Base-by-base conservation (phyloP, 2,888 invertebrate genomes). In the Acleris holmiana region DNA sequence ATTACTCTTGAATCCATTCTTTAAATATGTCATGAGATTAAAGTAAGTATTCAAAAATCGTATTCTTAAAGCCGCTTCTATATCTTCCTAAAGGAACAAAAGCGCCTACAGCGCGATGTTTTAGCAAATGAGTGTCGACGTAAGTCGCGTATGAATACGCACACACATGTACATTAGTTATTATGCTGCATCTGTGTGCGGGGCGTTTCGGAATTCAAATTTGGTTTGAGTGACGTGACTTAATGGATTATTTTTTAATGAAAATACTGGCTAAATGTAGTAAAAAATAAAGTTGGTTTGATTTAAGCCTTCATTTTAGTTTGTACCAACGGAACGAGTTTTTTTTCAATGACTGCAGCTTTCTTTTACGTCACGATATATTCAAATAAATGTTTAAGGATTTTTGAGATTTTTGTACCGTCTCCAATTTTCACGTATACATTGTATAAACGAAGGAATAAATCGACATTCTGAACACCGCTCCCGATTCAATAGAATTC, bases 91-190 rank as follows among this genome's bases (percentile, higher is more conserved):
- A 29, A 48, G 40, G 48, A 54, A 41, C 41, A 21, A 58, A 17
- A 25, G 71, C 75, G 72, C 73, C 73, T 78, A 80, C 73, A 74
- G 75, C 73, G 79, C 82, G 80, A 83, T 85, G 84, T 89, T 88
- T 89, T 89, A 89, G 88, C 85, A 89, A 89, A 89, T 89, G 89
- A 89, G 84, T 76, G 79, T 75, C 79, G 80, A 75, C 76, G 76
- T 72, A 72, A 75, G 82, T 79, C 79, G 79, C 79, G 76, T 73
- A 57, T 70, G 68, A 68, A 69, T 17, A 51, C 41, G 50, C 50
- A 56, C 62, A 56, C 62, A 44, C 21, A 35, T 21, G 29, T 53
- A 54, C 48, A 58, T 40, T 58, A 55, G 53, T 64, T 63, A 57
- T 63, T 63, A 46, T 58, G 51, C 18, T 29, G 25, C 40, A 29